Conservation (phyloP, 2,113 vertebrate genomes). For the Myiopsitta monachus region DNA sequence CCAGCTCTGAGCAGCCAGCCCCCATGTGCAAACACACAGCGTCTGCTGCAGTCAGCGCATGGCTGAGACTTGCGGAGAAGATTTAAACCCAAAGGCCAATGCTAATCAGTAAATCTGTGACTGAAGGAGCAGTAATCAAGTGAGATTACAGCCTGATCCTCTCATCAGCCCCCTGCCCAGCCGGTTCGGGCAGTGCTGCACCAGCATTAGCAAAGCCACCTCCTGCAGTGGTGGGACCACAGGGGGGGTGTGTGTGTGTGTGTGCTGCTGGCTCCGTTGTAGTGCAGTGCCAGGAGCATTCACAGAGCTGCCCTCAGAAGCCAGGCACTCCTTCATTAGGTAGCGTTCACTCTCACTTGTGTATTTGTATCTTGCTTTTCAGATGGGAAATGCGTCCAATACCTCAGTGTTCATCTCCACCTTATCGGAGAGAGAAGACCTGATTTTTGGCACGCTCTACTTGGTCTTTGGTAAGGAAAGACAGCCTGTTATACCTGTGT, state of each 20-base stretch:
- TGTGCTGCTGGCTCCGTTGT: not conserved
- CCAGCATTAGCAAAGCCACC: not conserved
- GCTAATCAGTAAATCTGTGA: not conserved
- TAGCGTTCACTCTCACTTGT: not conserved
- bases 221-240: not conserved
- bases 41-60: not conserved
- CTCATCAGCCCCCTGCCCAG: not conserved
- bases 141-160: not conserved
- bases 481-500: not conserved
- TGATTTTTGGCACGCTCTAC: constrained; percentile 80
- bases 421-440: constrained; percentile 78
- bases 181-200: not conserved
- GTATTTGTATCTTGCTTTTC: not conserved
- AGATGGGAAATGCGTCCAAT: constrained; percentile 84
- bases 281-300: not conserved
- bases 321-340: not conserved
- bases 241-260: no score
- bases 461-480: constrained; percentile 77
- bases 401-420: constrained; percentile 72
- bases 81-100: not conserved
- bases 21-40: rapidly evolving
- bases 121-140: not conserved
- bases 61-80: not conserved
- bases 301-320: not conserved
- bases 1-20: not conserved